Conservation (phyloP, 2,888 invertebrate species). For the Euzophera pinguis region DNA sequence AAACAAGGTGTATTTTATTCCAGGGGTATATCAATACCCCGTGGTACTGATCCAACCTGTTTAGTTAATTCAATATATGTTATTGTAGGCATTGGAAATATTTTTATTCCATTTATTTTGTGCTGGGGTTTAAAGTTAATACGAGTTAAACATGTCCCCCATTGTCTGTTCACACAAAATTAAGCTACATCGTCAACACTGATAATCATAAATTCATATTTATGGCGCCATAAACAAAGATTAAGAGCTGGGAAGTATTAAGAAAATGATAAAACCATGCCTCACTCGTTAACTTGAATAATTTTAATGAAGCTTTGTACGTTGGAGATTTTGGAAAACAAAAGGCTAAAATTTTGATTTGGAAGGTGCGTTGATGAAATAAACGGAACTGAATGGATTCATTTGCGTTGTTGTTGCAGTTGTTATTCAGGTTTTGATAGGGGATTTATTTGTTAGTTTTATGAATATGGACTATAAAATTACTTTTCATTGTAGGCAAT, state of each 20-base stretch:
- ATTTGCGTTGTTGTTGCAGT: too few relatives aligned
- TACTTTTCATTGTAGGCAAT: too few relatives aligned
- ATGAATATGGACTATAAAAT: too few relatives aligned
- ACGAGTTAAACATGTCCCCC: slow-evolving; percentile 1
- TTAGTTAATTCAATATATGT: too few relatives aligned
- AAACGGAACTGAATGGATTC: neutral
- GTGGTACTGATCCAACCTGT: too few relatives aligned
- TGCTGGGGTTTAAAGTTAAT: neutral
- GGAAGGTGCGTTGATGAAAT: neutral
- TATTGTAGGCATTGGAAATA: too few relatives aligned
- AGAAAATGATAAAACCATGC: slow-evolving; percentile 9
- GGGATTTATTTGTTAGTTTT: too few relatives aligned
- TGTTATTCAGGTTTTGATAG: too few relatives aligned
- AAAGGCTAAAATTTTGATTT: neutral
- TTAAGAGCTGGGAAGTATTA: slow-evolving; percentile 5
- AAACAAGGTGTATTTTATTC: too few relatives aligned
- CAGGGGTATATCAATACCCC: too few relatives aligned
- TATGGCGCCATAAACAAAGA: slow-evolving; percentile 17
- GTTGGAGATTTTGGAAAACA: neutral
- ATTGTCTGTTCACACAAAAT: slow-evolving; percentile 6
- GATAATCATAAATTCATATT: slow-evolving; percentile 16
- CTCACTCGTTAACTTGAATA: slow-evolving; percentile 5
- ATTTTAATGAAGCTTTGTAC: neutral
- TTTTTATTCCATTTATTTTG: too few relatives aligned
- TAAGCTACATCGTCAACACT: slow-evolving; percentile 10